Percentiles rank a stretch among this genome's conserved stretches.
These are phyloP conservation scores for Erithacus rubecula DNA, from an alignment of 2,797 vertebrate species.

Conservation along the genomic window DNA sequence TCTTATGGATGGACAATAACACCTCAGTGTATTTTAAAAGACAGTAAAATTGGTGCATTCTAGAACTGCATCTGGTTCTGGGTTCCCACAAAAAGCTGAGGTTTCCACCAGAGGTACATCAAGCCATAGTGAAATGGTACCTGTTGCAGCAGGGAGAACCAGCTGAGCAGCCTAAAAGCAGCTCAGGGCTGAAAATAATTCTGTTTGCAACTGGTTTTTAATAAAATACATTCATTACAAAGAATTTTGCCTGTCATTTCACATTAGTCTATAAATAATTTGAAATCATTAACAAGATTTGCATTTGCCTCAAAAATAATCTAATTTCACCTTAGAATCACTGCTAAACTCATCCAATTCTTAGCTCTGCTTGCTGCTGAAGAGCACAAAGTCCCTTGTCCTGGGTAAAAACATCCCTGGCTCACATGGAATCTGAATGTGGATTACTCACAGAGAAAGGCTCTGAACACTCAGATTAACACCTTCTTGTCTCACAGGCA, in stretches of 20 bases:
- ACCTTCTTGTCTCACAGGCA: conserved; percentile 69
- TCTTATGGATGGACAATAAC: background rate
- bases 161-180: background rate
- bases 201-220: background rate
- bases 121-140: background rate
- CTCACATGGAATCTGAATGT: conserved; percentile 25
- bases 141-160: background rate
- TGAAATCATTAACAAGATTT: conserved; percentile 1
- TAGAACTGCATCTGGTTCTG: background rate
- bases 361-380: background rate
- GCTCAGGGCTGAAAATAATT: background rate
- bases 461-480: conserved; percentile 46
- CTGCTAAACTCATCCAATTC: background rate
- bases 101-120: background rate
- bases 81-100: background rate
- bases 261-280: conserved; percentile 27
- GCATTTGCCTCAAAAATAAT: background rate
- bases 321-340: background rate
- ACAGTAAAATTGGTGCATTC: background rate
- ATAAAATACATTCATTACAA: background rate
- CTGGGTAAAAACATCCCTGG: background rate
- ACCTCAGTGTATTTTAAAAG: background rate
- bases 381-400: background rate
- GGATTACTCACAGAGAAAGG: conserved; percentile 55
- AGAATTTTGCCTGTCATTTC: background rate